Conservation (phyloP, 2,113 vertebrate species). For the Varanus salvator region DNA sequence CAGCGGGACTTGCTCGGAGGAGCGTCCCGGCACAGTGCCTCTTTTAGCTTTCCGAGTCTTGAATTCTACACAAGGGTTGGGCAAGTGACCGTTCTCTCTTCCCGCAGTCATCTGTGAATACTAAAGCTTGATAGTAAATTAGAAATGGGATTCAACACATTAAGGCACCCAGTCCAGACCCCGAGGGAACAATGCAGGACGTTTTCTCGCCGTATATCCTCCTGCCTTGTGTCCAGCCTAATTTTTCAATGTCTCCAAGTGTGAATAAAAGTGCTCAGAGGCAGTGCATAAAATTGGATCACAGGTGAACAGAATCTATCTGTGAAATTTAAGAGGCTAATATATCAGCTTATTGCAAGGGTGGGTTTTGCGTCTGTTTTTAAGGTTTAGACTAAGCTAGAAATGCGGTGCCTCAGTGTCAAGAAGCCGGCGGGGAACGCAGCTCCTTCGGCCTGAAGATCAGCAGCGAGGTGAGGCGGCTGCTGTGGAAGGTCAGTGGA, state of each 20-base stretch:
- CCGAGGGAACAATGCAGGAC: not conserved
- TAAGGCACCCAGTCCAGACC: not conserved
- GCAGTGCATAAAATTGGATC: slow-evolving; percentile 17
- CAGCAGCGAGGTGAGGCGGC: no score
- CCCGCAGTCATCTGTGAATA: not conserved
- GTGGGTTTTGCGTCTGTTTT: not conserved
- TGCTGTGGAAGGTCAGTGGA: no score
- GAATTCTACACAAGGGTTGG: not conserved
- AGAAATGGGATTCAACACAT: not conserved
- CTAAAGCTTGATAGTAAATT: slow-evolving; percentile 23
- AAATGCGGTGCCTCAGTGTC: not conserved
- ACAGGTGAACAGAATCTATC: not conserved
- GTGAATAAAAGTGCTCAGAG: slow-evolving; percentile 18
- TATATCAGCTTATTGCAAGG: slow-evolving; percentile 7
- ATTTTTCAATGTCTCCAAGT: slow-evolving; percentile 18
- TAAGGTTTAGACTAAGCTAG: slow-evolving; percentile 8
- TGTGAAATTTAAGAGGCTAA: slow-evolving; percentile 19
- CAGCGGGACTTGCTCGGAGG: not conserved
- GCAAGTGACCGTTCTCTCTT: not conserved
- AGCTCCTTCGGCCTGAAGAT: not conserved
- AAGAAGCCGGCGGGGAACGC: not conserved
- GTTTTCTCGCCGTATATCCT: slow-evolving; percentile 2
- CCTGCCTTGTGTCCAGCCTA: slow-evolving; percentile 5
- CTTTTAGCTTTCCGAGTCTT: not conserved
- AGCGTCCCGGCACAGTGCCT: not conserved